Base-by-base conservation (phyloP, 92 coral and sea anemone species). In the Parazoanthus darwini region DNA sequence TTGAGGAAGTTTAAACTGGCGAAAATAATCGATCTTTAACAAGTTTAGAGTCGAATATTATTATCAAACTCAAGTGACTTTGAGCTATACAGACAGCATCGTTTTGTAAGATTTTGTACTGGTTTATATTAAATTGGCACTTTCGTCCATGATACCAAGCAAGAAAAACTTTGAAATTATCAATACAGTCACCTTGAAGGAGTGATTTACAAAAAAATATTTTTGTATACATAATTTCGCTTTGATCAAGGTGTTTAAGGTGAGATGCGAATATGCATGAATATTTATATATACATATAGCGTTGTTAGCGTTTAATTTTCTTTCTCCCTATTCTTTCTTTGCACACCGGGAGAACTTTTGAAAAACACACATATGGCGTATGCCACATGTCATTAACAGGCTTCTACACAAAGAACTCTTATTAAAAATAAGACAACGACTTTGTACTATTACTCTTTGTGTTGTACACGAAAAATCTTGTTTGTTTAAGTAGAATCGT, bases 41-140 rank as follows among this genome's bases (percentile, higher is more conserved):
- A 82, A 38, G 36, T 2, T 65, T n/a, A 79, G 68, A 66, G 54
- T 82, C 58, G 26, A 82, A 68, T 66, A 71, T 66, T 43, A 79
- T 66, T 44, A 54, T 42, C 23, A 36, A 82, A 1, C 70, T 39
- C 14, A 82, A 67, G 51, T 66, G 86, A 82, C 23, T 82, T 59
- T 23, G 33, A 23, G 25, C 65, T 11, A 11, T 54, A 54, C 20
- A 54, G 59, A 54, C 8, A 22, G 76, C 42, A 39, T 18, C 66
- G 43, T 70, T 84, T 84, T 84, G 77, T 84, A 84, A 84, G 44
- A 70, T 84, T 84, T 48, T 84, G 25, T 84, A 84, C 46, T 84
- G 56, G 66, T 50, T 84, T 84, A 15, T 79, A 80, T 54, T 20
- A 72, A 84, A 44, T 50, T n/a, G 26, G 87, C 87, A 23, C 67